Conservation (phyloP, 2,797 vertebrate genomes). For the Sylvia borin region DNA sequence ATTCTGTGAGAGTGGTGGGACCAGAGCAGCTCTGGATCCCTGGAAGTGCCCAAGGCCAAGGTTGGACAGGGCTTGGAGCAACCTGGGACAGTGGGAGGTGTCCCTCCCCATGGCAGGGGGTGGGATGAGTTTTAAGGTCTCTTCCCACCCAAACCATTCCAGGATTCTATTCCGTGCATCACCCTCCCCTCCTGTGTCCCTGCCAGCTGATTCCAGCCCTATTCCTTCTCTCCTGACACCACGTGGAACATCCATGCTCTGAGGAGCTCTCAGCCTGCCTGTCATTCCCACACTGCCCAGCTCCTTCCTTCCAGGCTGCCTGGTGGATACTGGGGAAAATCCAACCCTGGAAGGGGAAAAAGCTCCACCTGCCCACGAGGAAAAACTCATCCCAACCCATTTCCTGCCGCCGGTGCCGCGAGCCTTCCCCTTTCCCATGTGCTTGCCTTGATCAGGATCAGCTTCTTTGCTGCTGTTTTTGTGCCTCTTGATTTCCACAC, state of each 20-base stretch:
- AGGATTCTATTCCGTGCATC: background rate
- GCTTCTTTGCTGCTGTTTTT: constrained; percentile 29
- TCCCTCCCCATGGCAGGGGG: background rate
- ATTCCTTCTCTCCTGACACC: background rate
- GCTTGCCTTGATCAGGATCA: constrained; percentile 35
- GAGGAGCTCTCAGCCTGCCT: background rate
- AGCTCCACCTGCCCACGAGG: background rate
- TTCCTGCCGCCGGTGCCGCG: fast-evolving
- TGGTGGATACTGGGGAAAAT: background rate
- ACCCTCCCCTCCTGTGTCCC: fast-evolving
- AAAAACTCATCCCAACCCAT: background rate
- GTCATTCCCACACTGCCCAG: background rate
- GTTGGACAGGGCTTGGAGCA: fast-evolving
- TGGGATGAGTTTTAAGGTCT: background rate
- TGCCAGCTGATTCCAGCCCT: background rate
- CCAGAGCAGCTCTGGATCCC: background rate
- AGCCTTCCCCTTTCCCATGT: background rate
- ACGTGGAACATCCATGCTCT: background rate
- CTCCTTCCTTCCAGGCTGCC: background rate
- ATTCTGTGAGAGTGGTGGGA: background rate
- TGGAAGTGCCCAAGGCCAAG: background rate
- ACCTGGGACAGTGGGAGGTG: fast-evolving
- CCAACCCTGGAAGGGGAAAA: background rate
- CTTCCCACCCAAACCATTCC: background rate
- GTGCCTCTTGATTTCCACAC: constrained; percentile 68